phyloP scores from a whole-genome alignment of 2,113 vertebrate species.

The Brienomyrus longianalis region DNA sequence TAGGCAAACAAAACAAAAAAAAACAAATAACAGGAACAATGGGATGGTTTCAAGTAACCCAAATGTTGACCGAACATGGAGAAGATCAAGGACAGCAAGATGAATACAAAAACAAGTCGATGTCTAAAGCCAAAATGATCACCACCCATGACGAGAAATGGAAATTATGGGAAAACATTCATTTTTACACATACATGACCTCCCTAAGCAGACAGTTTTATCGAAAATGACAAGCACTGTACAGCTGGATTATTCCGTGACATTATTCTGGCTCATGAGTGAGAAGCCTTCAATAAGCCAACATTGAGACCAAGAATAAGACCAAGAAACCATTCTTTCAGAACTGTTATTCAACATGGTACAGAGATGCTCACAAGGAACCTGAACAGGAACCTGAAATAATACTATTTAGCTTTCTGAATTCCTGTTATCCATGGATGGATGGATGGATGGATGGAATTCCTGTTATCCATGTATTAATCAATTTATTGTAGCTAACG shows the following conservation, averaged over 20 bases:
- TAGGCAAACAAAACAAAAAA: background rate
- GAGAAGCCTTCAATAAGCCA: background rate
- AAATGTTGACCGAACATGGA: background rate
- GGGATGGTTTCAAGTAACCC: slow-evolving; percentile 12
- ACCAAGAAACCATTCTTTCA: background rate
- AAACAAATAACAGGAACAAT: background rate
- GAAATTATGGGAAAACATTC: background rate
- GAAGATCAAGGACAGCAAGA: background rate
- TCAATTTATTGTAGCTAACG: background rate
- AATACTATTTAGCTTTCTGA: background rate
- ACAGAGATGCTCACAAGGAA: background rate
- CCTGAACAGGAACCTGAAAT: background rate
- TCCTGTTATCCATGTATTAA: background rate
- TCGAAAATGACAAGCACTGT: background rate
- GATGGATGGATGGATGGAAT: too few relatives aligned
- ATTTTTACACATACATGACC: background rate
- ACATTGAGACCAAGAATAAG: background rate
- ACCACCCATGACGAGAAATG: slow-evolving; percentile 10
- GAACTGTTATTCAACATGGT: background rate
- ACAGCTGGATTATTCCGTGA: background rate
- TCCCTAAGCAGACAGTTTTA: background rate
- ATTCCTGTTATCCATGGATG: background rate
- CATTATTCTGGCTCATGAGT: background rate
- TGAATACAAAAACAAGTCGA: background rate
- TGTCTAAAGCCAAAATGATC: slow-evolving; percentile 1